Conservation (phyloP, 2,888 invertebrate species). For the Metopia argyrocephala region DNA sequence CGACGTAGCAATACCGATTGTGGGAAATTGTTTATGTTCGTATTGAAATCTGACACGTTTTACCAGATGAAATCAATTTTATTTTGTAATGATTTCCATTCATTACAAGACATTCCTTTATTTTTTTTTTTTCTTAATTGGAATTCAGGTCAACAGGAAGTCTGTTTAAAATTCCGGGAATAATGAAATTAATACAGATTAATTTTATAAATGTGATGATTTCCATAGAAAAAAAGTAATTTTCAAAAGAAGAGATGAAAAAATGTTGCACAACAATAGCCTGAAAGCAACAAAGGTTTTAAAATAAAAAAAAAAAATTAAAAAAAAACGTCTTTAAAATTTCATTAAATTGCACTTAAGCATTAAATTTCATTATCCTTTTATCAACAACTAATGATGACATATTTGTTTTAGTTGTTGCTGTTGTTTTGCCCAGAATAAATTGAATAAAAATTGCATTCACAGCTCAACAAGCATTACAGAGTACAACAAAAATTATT, state of each 20-base stretch:
- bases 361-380: conserved; percentile 63
- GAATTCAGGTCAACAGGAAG: conserved; percentile 62
- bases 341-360: conserved; percentile 62
- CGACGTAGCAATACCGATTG: too few relatives aligned
- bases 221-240: too few relatives aligned
- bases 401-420: background rate
- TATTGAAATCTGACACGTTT: too few relatives aligned
- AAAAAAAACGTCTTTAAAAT: conserved; percentile 3
- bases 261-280: background rate
- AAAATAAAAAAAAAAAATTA: background rate
- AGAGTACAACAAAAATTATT: background rate
- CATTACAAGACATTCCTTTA: background rate
- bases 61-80: too few relatives aligned
- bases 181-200: too few relatives aligned
- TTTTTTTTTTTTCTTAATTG: background rate
- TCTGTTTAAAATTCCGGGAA: conserved; percentile 29
- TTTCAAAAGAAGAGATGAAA: too few relatives aligned
- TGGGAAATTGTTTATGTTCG: too few relatives aligned
- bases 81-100: background rate
- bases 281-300: background rate
- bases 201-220: too few relatives aligned
- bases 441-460: conserved; percentile 60
- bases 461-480: conserved; percentile 59
- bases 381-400: background rate
- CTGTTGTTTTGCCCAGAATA: conserved; percentile 30